These are phyloP conservation scores for Sinocyclocheilus anshuiensis DNA, from an alignment of 2,113 vertebrate species.

Conservation along the genomic window DNA sequence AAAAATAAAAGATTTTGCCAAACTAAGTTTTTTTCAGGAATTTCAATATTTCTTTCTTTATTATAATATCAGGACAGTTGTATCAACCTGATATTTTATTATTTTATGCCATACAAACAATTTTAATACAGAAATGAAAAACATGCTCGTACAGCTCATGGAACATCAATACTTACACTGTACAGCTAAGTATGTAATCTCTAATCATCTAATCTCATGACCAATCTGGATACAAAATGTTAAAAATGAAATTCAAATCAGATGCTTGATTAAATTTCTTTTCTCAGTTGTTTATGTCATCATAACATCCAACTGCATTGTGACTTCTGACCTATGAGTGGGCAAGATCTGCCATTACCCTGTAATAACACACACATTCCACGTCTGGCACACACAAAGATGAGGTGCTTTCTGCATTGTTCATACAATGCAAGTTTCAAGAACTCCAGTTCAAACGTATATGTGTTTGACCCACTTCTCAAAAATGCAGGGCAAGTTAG, in stretches of 20 bases:
- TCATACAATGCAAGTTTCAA: not conserved
- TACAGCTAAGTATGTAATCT: not conserved
- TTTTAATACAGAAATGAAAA: too few species aligned
- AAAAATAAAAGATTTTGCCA: too few species aligned
- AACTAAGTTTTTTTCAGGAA: too few species aligned
- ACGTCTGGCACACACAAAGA: slow-evolving; percentile 4
- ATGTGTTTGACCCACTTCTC: slow-evolving; percentile 1
- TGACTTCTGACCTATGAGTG: slow-evolving; percentile 14
- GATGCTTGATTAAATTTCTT: not conserved
- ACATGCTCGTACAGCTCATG: not conserved
- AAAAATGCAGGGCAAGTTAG: slow-evolving; percentile 21
- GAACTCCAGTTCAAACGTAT: not conserved
- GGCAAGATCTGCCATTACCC: not conserved
- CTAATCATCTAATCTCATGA: not conserved
- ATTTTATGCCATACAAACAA: too few species aligned
- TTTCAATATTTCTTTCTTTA: too few species aligned
- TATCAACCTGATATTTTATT: too few species aligned
- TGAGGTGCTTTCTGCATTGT: slow-evolving; percentile 31
- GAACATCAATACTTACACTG: not conserved
- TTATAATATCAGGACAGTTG: too few species aligned
- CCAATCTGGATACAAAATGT: not conserved
- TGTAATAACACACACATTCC: slow-evolving; percentile 24
- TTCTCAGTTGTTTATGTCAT: slow-evolving; percentile 4
- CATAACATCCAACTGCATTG: slow-evolving; percentile 11
- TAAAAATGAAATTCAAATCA: not conserved